Evolutionary conservation across 2,888 invertebrate species (phyloP), one percentile per base, ranked within the genome.

Genomic region (Falcaria lacertinaria): DNA sequence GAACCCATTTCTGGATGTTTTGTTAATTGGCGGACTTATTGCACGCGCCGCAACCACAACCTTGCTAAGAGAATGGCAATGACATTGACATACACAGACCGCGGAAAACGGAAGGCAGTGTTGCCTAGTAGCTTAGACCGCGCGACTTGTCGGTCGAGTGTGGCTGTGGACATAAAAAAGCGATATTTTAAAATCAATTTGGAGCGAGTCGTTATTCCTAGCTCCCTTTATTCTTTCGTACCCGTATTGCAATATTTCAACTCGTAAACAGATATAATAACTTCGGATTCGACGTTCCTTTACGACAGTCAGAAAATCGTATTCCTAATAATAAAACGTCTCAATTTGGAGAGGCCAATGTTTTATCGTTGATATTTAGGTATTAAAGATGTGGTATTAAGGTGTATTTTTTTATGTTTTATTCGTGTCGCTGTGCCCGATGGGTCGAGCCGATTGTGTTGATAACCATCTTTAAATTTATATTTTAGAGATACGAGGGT

Each of bases 251-350:
- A 63, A 76, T 82, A 77, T 79, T 79, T 70, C 53, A 60, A 74
- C 70, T 84, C 84, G 78, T 86, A 85, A 86, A 85, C 73, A 59
- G 64, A 74, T 74, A 82, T 80, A 79, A 84, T 84, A 84, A 80
- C 82, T 73, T 57, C 47, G 69, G 72, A 69, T 76, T 11, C 74
- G 64, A 68, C 73, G 72, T 63, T 69, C 70, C 66, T 86, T 87
- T 87, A 87, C 73, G 82, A 80, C 82, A 71, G 77, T 83, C 81
- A 79, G n/a, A n/a, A 86, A 87, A 87, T 80, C 79, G 81, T 85
- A 84, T 86, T 82, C 79, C 85, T 85, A 85, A 86, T 84, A 87
- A 85, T 85, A 88, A 88, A 88, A 85, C 73, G 80, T 80, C 86
- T 85, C 83, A 85, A 86, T 86, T 85, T 80, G 72, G 80, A 69